phyloP scores from a whole-genome alignment of 2,888 invertebrate species.

The Hipparchia semele region DNA sequence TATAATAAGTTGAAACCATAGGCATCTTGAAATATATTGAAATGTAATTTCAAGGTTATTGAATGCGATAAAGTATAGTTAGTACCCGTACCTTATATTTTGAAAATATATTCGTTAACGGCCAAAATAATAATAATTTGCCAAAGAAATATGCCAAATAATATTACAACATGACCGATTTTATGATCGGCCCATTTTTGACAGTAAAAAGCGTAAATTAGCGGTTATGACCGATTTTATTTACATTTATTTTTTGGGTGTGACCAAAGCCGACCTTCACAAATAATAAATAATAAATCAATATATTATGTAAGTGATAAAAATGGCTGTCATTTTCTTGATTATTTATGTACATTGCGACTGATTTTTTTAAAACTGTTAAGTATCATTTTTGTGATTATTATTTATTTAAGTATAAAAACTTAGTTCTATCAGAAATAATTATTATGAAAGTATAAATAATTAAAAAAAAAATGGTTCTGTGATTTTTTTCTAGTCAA shows the following conservation, averaged over 20 bases:
- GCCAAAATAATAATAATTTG: conserved; percentile 6
- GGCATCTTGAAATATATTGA: background rate
- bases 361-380: background rate
- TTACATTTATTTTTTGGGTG: background rate
- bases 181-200: background rate
- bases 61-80: background rate
- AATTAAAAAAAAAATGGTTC: background rate
- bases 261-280: background rate
- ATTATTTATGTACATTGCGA: background rate
- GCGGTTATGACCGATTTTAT: background rate
- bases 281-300: too few relatives aligned
- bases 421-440: background rate
- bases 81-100: background rate
- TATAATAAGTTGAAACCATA: background rate
- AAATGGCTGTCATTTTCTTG: background rate
- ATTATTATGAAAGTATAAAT: background rate
- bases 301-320: background rate
- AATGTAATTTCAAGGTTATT: background rate
- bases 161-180: background rate
- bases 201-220: background rate
- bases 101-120: background rate
- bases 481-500: conserved; percentile 14
- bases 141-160: conserved; percentile 3
- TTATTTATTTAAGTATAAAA: background rate
- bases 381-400: background rate